A percentile compares a stretch with the other conserved stretches of the same genome.
phyloP scores from a whole-genome alignment of 1,140 invertebrate species.

The Ridgeia piscesae region DNA sequence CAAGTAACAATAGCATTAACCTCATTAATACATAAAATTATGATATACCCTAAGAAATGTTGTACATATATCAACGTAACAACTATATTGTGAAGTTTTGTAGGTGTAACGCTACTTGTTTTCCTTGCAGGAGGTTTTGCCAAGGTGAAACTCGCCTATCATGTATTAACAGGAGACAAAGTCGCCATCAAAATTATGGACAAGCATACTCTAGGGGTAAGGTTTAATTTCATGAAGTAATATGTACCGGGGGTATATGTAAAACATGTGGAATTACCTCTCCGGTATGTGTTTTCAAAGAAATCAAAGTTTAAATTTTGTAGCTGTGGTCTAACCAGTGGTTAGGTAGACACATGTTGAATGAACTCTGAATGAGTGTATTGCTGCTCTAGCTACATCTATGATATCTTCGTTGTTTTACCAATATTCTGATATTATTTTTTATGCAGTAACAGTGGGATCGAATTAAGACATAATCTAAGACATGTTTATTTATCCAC shows the following conservation, averaged over 20 bases:
- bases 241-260: not conserved
- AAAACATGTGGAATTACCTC: no score
- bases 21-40: not conserved
- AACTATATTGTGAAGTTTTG: not conserved
- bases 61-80: not conserved
- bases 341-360: no score
- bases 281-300: no score
- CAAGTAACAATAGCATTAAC: not conserved
- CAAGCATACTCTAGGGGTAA: slow-evolving; percentile 69
- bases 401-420: no score
- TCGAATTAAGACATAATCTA: not conserved
- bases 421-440: not conserved
- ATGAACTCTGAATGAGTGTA: no score
- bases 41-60: not conserved
- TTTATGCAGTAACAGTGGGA: no score
- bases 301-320: no score
- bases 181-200: slow-evolving; percentile 88
- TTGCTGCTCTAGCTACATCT: no score
- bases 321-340: no score
- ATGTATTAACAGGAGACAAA: slow-evolving; percentile 75
- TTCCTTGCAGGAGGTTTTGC: slow-evolving; percentile 70
- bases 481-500: not conserved
- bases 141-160: slow-evolving; percentile 78
- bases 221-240: not conserved
- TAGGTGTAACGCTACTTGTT: not conserved